Conservation (phyloP, 2,113 vertebrate species). For the Chloropsis cyanopogon region DNA sequence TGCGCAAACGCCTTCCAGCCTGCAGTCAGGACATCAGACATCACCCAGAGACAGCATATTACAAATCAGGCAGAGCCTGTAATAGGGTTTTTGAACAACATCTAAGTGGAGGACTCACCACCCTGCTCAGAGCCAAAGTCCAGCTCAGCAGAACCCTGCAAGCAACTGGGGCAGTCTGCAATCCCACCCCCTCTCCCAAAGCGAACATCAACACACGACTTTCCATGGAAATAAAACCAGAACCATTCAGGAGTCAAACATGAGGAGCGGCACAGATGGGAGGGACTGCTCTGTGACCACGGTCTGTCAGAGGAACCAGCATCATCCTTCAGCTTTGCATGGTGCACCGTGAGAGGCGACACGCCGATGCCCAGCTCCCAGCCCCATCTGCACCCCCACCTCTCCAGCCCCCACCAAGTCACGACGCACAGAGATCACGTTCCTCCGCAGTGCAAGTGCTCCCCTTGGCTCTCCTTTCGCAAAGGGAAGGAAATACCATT, state of each 20-base stretch:
- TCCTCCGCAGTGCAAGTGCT: not conserved
- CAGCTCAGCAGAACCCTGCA: not conserved
- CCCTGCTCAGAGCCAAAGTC: not conserved
- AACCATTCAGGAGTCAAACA: not conserved
- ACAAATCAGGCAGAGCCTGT: not conserved
- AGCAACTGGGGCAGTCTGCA: not conserved
- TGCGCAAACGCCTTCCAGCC: not conserved
- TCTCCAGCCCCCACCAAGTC: not conserved
- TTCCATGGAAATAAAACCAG: not conserved
- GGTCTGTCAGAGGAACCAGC: not conserved
- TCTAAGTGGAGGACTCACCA: not conserved
- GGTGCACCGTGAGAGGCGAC: fast-evolving
- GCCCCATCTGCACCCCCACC: not conserved
- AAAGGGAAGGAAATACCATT: not conserved
- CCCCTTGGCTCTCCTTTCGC: not conserved
- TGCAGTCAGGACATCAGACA: not conserved
- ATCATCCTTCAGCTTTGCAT: not conserved
- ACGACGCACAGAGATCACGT: fast-evolving
- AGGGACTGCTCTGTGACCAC: not conserved
- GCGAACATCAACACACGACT: not conserved
- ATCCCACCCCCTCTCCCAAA: not conserved
- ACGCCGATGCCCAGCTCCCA: fast-evolving
- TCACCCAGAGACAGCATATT: not conserved
- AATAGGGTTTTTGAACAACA: not conserved
- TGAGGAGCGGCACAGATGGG: fast-evolving